These are phyloP conservation scores for Nothocercus julius DNA, from an alignment of 2,113 vertebrate species.

Conservation along the genomic window DNA sequence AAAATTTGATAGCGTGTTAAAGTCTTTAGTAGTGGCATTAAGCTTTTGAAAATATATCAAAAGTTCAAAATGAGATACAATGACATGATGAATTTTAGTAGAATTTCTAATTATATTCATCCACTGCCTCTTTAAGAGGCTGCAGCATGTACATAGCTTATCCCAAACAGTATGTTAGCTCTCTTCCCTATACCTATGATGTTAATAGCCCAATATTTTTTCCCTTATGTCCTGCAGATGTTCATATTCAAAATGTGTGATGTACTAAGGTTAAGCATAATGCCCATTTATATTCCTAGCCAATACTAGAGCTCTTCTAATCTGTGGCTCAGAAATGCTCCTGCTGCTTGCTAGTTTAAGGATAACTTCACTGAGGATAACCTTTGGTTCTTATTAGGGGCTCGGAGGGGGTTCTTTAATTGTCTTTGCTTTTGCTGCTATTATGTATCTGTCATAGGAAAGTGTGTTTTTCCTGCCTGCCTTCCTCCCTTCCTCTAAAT, in stretches of 20 bases:
- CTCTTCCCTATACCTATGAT: background rate
- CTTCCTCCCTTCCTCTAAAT: background rate
- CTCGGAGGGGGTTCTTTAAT: accelerated
- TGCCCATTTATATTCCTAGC: background rate
- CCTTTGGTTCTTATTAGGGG: background rate
- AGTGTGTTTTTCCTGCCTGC: background rate
- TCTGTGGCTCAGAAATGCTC: background rate
- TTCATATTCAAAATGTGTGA: background rate
- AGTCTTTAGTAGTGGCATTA: background rate
- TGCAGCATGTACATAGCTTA: background rate
- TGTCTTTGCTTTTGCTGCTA: background rate
- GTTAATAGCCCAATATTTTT: background rate
- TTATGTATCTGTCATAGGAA: background rate
- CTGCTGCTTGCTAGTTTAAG: background rate
- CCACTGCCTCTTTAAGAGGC: background rate
- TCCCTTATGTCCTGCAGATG: background rate
- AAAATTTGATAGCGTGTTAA: background rate
- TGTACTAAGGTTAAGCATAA: too few species aligned
- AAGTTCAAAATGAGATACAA: background rate
- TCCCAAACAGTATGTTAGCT: background rate
- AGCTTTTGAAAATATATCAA: background rate
- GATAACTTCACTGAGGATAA: background rate
- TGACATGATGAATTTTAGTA: background rate
- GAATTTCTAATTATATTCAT: background rate
- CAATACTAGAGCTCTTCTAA: accelerated